These are phyloP conservation scores for Atta texana DNA, from an alignment of 1,140 invertebrate genomes.

Conservation along the genomic window DNA sequence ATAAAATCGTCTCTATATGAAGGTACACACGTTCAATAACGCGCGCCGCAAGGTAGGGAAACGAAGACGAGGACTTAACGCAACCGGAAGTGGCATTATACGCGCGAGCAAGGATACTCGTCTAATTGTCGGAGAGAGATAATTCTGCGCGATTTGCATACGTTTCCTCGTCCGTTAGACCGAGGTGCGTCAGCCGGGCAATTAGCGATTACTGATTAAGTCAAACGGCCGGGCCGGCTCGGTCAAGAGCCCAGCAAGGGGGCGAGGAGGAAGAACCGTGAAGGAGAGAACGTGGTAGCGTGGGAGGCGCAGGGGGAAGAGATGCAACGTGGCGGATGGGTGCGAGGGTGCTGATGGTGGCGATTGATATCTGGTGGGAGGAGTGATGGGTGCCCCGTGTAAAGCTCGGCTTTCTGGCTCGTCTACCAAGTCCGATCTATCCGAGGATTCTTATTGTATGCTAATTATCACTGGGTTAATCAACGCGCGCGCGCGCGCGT, in stretches of 20 bases:
- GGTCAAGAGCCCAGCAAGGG: conserved; percentile 45
- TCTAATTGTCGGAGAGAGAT: conserved; percentile 85
- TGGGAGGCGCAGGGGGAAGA: conserved; percentile 41
- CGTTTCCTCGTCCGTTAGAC: conserved; percentile 84
- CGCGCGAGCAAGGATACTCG: conserved; percentile 82
- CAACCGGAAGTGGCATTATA: conserved; percentile 83
- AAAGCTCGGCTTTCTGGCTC: conserved; percentile 78
- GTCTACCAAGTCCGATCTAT: conserved; percentile 78
- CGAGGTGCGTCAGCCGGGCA: conserved; percentile 83
- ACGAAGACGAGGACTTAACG: conserved; percentile 37
- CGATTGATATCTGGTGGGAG: conserved; percentile 84
- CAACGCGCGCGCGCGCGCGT: conserved; percentile 50
- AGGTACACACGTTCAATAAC: conserved; percentile 55
- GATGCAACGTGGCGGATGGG: conserved; percentile 56
- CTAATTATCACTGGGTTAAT: conserved; percentile 80
- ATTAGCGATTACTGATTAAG: conserved; percentile 87
- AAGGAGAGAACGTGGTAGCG: conserved; percentile 9
- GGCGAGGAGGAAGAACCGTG: not conserved
- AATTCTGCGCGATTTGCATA: conserved; percentile 84
- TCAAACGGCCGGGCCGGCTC: conserved; percentile 81
- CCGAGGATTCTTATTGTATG: conserved; percentile 84
- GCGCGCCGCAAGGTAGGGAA: conserved; percentile 8
- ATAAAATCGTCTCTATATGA: conserved; percentile 31
- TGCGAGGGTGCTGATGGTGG: conserved; percentile 79
- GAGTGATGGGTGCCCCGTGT: conserved; percentile 81